Evolutionary conservation across 2,888 invertebrate genomes (phyloP), one percentile per base, ranked within the genome.

Genomic region (Folsomia manolachei): DNA sequence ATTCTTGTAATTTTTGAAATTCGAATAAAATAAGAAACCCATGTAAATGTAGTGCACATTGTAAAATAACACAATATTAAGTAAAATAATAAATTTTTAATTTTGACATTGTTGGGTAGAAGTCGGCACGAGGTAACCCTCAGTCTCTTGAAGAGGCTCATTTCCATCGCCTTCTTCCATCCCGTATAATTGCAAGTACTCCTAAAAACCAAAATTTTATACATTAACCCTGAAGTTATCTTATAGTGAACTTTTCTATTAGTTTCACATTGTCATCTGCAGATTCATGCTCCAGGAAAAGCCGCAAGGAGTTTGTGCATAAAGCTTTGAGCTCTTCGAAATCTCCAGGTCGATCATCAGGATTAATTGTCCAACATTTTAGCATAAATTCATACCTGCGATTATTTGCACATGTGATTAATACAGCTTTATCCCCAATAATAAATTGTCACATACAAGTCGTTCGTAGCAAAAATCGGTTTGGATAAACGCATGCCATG

Each of bases 311-410:
- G 2, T 21, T 23, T 2, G 62, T 18, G 14, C 62, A 62, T 2
- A 62, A 18, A 4, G 24, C 18, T 23, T 62, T 62, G 2, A 62
- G 21, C 14, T 62, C 62, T 14, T 14, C 21, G 14, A 62, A 24
- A 1, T 24, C 39, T 14, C 4, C 62, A 21, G 24, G 19, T 2
- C 62, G 19, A 7, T 62, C 62, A 4, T 23, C 24, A 11, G 62
- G 9, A 23, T 62, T 23, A 21, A 23, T 4, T 62, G 21, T 62
- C 62, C 62, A 62, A 23, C 62, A 62, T 62, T 62, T 62, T 62
- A 62, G 24, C 62, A 62, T 62, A 62, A 62, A 62, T 24, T 62
- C 62, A 14, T 62, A 62, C 21, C 62, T 62, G 14, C n/a, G n/a
- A n/a, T n/a, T n/a, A n/a, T n/a, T n/a, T n/a, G n/a, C n/a, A n/a